Evolutionary conservation across 2,888 invertebrate genomes (phyloP), one percentile per base, ranked within the genome.

Genomic region (Nomada flava): DNA sequence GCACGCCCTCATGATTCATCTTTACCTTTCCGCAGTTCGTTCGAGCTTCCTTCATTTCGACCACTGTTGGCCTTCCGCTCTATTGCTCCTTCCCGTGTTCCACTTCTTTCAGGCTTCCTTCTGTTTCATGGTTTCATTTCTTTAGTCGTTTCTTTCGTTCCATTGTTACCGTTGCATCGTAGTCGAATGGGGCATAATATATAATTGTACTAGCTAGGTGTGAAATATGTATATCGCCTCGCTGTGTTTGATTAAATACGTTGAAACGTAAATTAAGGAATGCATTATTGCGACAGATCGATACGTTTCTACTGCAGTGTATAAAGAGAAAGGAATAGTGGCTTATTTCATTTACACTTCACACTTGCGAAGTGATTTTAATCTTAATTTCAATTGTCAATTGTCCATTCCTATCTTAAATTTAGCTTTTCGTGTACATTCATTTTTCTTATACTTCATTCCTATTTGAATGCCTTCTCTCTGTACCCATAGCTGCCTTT

Each of bases 61-160:
- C 1, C 20, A 11, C n/a, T 18, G 18, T 9, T n/a, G 29, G 26
- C 44, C 69, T 69, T 68, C 55, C 67, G 67, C 42, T 55, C 67
- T 68, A 68, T 68, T 42, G 67, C 55, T 55, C 36, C 42, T 42
- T 55, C 67, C 20, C 59, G 29, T 59, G 20, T 29, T 70, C 20
- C 11, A 70, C 69, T 47, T 5, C 42, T 47, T 47, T 15, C 15
- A 15, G 44, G 15, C 2, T 26, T 59, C 47, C 44, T 59, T 60
- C 50, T 20, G 2, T 50, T 50, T 47, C 2, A 10, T 10, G 20
- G 29, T 47, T 60, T 60, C 29, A 1, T 59, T 60, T 50, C 44
- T 50, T 44, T 60, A 0, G 3, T 20, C 29, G n/a, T 47, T 15
- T 15, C 50, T 29, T 20, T 47, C 13, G n/a, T n/a, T 13, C 59